These are phyloP conservation scores for Chinchilla lanigera DNA, from an alignment of 2,113 vertebrate species.

Conservation along the genomic window DNA sequence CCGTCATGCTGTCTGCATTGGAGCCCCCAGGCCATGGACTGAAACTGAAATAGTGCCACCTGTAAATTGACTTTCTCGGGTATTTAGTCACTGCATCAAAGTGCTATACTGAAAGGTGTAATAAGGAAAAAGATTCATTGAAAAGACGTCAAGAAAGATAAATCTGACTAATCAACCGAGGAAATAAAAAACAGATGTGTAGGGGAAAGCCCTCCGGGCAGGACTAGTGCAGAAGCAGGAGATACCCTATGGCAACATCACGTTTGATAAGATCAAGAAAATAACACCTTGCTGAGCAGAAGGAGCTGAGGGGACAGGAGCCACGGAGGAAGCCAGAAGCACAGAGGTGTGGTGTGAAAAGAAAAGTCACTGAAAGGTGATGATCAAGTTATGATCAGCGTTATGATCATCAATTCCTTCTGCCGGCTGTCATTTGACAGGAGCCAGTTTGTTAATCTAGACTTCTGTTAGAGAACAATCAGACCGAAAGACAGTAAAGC, in stretches of 20 bases:
- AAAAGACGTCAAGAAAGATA: not conserved
- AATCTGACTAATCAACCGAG: not conserved
- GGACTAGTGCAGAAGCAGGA: not conserved
- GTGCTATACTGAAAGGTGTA: not conserved
- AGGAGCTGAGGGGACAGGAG: not conserved
- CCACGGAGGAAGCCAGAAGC: not conserved
- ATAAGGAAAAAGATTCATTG: not conserved
- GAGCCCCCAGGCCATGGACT: not conserved
- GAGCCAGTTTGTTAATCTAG: not conserved
- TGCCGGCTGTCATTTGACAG: not conserved
- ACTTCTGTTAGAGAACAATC: not conserved
- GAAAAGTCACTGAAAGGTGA: not conserved
- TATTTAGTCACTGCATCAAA: not conserved
- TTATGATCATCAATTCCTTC: no score
- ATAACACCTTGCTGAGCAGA: rapidly evolving
- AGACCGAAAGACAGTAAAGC: not conserved
- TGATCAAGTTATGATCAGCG: no score
- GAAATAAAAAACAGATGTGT: not conserved
- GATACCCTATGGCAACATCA: no score
- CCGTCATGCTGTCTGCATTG: not conserved
- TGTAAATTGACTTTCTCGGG: not conserved
- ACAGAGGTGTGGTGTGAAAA: not conserved
- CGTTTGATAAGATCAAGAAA: not conserved
- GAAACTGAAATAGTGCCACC: not conserved
- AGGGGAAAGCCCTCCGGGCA: not conserved